These are phyloP conservation scores for Nemapogon koenigi DNA, from an alignment of 2,888 invertebrate species.

Conservation along the genomic window DNA sequence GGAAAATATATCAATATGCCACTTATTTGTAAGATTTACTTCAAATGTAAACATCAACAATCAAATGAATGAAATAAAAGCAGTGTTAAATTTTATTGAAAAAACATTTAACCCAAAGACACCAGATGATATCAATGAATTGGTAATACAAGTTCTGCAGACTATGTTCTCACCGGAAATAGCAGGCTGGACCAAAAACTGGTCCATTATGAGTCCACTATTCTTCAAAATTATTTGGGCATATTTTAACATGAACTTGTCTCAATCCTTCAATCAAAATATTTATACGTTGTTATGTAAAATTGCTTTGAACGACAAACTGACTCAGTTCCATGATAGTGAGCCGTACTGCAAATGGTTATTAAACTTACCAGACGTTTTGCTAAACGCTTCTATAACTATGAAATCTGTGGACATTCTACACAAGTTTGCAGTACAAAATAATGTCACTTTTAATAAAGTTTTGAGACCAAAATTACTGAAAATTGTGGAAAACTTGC, in stretches of 20 bases:
- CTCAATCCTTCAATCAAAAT: slow-evolving; percentile 34
- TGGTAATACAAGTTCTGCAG: slow-evolving; percentile 35
- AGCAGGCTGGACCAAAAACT: slow-evolving; percentile 41
- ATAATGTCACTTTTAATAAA: slow-evolving; percentile 53
- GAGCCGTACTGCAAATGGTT: slow-evolving; percentile 58
- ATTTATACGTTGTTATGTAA: slow-evolving; percentile 48
- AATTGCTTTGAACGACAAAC: slow-evolving; percentile 45
- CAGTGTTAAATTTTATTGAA: slow-evolving; percentile 56
- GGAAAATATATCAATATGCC: slow-evolving; percentile 44
- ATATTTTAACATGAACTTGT: slow-evolving; percentile 34
- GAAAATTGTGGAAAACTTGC: slow-evolving; percentile 51
- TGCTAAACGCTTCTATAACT: slow-evolving; percentile 54
- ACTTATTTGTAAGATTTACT: slow-evolving; percentile 54
- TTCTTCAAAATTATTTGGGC: slow-evolving; percentile 42
- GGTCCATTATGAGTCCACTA: slow-evolving; percentile 33
- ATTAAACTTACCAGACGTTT: slow-evolving; percentile 58
- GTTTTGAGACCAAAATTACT: slow-evolving; percentile 45
- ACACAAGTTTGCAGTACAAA: slow-evolving; percentile 63
- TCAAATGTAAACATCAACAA: slow-evolving; percentile 40
- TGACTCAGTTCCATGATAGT: slow-evolving; percentile 37
- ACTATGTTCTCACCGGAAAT: slow-evolving; percentile 37
- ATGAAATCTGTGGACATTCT: slow-evolving; percentile 61
- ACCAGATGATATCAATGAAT: slow-evolving; percentile 27
- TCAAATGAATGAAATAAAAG: slow-evolving; percentile 33
- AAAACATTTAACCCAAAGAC: slow-evolving; percentile 41